These are phyloP conservation scores for Pluvialis apricaria DNA, from an alignment of 2,113 vertebrate species.

Conservation along the genomic window DNA sequence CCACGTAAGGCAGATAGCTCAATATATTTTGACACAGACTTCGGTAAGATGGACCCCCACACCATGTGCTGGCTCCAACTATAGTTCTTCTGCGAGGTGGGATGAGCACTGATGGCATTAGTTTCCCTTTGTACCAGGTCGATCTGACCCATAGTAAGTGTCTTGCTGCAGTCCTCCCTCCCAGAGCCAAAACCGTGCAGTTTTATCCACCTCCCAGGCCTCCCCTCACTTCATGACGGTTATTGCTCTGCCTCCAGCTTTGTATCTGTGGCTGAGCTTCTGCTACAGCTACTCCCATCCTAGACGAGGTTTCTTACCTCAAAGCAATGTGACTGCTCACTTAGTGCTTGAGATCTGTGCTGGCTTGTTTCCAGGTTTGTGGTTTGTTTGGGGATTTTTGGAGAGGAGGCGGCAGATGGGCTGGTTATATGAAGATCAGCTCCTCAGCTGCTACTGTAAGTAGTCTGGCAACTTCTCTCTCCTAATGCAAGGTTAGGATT, in stretches of 20 bases:
- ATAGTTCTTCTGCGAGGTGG: neutral
- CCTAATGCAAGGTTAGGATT: neutral
- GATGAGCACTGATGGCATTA: neutral
- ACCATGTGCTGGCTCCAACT: neutral
- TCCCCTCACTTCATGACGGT: neutral
- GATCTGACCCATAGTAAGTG: neutral
- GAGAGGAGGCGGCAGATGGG: neutral
- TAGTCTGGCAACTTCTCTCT: neutral
- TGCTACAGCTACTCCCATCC: neutral
- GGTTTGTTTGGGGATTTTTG: neutral
- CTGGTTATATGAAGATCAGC: neutral
- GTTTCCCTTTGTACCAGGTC: neutral
- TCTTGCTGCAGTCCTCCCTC: neutral
- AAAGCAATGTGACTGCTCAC: neutral
- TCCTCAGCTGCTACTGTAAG: neutral
- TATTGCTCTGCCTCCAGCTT: neutral
- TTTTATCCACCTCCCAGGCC: neutral
- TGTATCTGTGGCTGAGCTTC: neutral
- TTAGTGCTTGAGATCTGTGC: neutral
- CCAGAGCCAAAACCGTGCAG: neutral
- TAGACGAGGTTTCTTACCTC: neutral
- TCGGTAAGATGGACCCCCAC: neutral
- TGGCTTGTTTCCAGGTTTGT: neutral
- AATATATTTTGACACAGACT: neutral
- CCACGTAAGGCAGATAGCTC: rapidly evolving